Conservation (phyloP, 2,888 invertebrate genomes). For the Lasioglossum oenotherae region DNA sequence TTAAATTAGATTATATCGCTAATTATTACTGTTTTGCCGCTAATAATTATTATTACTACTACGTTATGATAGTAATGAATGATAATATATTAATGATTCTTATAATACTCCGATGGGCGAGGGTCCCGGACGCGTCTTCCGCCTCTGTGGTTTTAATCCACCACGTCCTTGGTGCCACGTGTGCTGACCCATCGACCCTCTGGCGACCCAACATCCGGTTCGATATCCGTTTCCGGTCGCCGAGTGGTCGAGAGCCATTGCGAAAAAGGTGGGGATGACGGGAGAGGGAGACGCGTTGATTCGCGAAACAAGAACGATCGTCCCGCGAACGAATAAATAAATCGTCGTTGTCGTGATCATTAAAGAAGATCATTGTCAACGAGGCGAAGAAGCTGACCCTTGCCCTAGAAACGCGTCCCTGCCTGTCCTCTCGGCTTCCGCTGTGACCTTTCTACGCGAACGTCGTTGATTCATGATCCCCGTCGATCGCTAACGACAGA, state of each 20-base stretch:
- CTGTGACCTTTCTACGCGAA: not conserved
- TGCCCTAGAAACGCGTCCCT: not conserved
- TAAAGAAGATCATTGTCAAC: not conserved
- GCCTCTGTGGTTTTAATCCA: not conserved
- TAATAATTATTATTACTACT: slow-evolving; percentile 78
- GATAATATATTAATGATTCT: slow-evolving; percentile 84
- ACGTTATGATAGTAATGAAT: slow-evolving; percentile 83
- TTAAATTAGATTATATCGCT: slow-evolving; percentile 84
- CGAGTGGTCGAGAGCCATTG: not conserved
- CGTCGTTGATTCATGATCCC: slow-evolving; percentile 15
- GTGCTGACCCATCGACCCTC: not conserved
- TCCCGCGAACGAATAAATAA: slow-evolving; percentile 35
- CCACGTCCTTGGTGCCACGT: not conserved
- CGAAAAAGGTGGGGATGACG: not conserved
- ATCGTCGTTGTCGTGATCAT: not conserved
- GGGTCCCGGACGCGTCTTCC: slow-evolving; percentile 65
- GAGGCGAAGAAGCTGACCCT: not conserved
- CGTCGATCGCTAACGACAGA: slow-evolving; percentile 22
- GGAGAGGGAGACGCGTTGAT: not conserved
- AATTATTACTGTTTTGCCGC: slow-evolving; percentile 77
- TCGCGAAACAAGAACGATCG: slow-evolving; percentile 11
- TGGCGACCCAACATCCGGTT: not conserved
- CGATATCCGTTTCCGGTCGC: not conserved
- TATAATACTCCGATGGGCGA: slow-evolving; percentile 82
- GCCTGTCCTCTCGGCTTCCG: slow-evolving; percentile 5